Base-by-base conservation (phyloP, 2,888 invertebrate genomes). In the Taphrorychus bicolor region DNA sequence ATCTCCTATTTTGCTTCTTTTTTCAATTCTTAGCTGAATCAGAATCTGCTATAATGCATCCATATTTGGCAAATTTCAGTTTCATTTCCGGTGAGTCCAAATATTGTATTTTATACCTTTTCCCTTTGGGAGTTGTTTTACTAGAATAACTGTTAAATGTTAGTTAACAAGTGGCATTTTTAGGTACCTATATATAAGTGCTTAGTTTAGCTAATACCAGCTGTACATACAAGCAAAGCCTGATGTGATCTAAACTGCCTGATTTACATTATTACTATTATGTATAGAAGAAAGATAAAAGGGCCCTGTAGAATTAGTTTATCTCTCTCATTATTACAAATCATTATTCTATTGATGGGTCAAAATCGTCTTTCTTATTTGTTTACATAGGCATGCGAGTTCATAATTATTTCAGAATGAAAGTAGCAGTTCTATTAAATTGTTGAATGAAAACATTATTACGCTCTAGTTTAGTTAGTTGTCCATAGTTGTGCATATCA, bases 101-200 rank as follows among this genome's bases (percentile, higher is more conserved):
- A 32, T 2, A 14, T 14, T 45, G 11, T 19, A 51, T 85, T 85
- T 85, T 85, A 85, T 85, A 85, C 85, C 85, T 85, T 85, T 85
- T 84, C 84, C 84, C 84, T 81, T 77, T 76, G 79, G 80, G 80
- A 78, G 78, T 51, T 51, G n/a, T 19, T 19, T 11, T 18, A 21
- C 17, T 51, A 11, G 45, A 5, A 17, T 51, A 51, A 14, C 9
- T 21, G 51, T 51, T 16, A 18, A 5, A 21, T 51, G 18, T 45
- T 45, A 17, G 14, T 11, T 45, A 32, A 7, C 32, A 32, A 32
- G 32, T 32, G 32, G 32, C 32, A 32, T 32, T 32, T 7, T 32
- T 32, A 32, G 11, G 9, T 56, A 57, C 41, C 56, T 60, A 56
- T 57, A 73, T 67, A 71, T 66, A 76, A 73, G 73, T 73, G 75